Percentiles rank a stretch among this genome's conserved stretches.
These are phyloP conservation scores for Eclectus roratus DNA, from an alignment of 2,113 vertebrate genomes.

Conservation along the genomic window DNA sequence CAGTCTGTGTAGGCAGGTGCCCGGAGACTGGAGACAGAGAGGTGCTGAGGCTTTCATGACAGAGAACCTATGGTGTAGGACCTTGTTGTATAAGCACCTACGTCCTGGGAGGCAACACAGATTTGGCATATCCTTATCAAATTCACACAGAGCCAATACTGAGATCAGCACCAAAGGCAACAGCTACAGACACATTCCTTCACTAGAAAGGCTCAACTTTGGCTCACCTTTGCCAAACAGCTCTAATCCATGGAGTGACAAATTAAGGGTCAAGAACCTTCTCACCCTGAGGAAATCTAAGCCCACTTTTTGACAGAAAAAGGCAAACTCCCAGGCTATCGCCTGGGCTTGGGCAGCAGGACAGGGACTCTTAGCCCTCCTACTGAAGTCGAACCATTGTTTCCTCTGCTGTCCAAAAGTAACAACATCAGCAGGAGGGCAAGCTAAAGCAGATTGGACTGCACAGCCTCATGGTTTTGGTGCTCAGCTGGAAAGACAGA, in stretches of 20 bases:
- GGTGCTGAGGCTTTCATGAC: background rate
- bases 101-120: background rate
- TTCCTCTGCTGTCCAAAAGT: background rate
- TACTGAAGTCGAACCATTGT: background rate
- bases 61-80: background rate
- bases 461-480: background rate
- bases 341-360: background rate
- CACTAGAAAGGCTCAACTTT: background rate
- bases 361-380: background rate
- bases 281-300: background rate
- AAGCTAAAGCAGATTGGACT: background rate
- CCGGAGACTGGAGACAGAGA: background rate
- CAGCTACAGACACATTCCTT: background rate
- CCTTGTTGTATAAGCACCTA: background rate
- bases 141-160: background rate
- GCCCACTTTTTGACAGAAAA: background rate
- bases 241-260: background rate
- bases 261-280: background rate
- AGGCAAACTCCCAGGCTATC: background rate
- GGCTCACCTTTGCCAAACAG: background rate
- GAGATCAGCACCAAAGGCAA: background rate
- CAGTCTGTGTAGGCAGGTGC: background rate
- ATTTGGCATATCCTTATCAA: background rate
- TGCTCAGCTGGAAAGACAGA: background rate
- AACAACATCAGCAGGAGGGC: slow-evolving; percentile 5